These are phyloP conservation scores for Oreortyx pictus DNA, from an alignment of 2,797 vertebrate species.

Conservation along the genomic window DNA sequence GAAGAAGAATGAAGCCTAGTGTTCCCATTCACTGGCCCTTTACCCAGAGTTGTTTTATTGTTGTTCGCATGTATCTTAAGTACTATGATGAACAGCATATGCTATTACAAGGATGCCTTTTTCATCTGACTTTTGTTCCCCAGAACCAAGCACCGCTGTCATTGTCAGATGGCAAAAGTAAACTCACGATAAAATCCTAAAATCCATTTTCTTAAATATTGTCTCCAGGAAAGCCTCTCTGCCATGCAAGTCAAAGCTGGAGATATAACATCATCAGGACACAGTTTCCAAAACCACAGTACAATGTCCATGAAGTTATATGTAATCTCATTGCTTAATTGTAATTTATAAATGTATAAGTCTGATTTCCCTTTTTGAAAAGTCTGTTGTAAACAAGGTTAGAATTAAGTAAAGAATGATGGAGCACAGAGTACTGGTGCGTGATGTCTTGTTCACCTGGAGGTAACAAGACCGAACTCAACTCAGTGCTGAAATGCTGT, in stretches of 20 bases:
- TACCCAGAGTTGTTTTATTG: constrained; percentile 73
- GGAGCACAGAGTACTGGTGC: constrained; percentile 40
- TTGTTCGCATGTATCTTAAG: constrained; percentile 72
- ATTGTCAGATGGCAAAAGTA: constrained; percentile 68
- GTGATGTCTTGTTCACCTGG: constrained; percentile 10
- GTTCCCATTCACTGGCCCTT: constrained; percentile 69
- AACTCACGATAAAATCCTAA: constrained; percentile 66
- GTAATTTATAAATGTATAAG: constrained; percentile 69
- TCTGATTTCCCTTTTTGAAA: constrained; percentile 53
- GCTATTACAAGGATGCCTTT: constrained; percentile 69
- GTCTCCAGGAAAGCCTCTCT: constrained; percentile 63
- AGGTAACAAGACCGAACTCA: neutral
- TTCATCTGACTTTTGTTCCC: constrained; percentile 69
- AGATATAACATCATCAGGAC: constrained; percentile 50
- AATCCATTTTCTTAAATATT: constrained; percentile 34
- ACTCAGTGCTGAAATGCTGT: neutral
- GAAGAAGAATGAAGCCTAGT: constrained; percentile 70
- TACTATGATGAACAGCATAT: constrained; percentile 68
- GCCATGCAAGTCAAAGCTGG: constrained; percentile 58
- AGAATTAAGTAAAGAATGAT: constrained; percentile 57
- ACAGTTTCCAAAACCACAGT: constrained; percentile 61
- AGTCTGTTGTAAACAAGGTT: neutral
- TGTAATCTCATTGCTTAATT: constrained; percentile 68
- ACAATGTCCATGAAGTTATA: constrained; percentile 37
- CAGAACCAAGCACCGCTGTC: constrained; percentile 46